Conservation (phyloP, 2,888 invertebrate species). For the Napeogenes inachia region DNA sequence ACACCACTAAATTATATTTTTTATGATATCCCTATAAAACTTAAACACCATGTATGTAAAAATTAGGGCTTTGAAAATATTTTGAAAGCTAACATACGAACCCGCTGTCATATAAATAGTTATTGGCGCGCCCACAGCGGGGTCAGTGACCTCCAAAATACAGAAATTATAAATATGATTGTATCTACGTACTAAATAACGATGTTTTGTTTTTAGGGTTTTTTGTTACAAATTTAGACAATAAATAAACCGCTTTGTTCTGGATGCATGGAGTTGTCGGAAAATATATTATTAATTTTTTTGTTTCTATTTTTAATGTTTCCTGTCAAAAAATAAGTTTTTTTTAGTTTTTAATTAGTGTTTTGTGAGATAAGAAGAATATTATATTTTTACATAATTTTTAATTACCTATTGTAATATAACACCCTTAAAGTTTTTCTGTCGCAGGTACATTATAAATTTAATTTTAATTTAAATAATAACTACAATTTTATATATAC, state of each 20-base stretch:
- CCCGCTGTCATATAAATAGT: constrained; percentile 24
- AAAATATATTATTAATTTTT: constrained; percentile 12
- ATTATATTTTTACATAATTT: too few relatives aligned
- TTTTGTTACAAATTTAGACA: constrained; percentile 45
- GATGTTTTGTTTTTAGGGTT: constrained; percentile 55
- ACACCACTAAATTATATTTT: too few relatives aligned
- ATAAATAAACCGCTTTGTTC: constrained; percentile 41
- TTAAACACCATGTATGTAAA: neutral
- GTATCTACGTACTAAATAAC: constrained; percentile 56
- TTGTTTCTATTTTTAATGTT: constrained; percentile 7
- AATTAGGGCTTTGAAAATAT: constrained; percentile 6
- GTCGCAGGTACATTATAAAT: too few relatives aligned
- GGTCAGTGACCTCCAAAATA: constrained; percentile 49
- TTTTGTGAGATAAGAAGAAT: too few relatives aligned
- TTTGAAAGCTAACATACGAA: constrained; percentile 19
- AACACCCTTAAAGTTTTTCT: too few relatives aligned
- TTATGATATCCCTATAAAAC: too few relatives aligned
- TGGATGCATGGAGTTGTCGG: neutral
- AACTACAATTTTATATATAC: too few relatives aligned
- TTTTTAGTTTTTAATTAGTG: too few relatives aligned
- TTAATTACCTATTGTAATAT: too few relatives aligned
- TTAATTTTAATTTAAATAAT: too few relatives aligned
- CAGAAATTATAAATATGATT: constrained; percentile 63
- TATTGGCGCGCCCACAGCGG: constrained; percentile 22
- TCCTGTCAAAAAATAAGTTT: neutral